Evolutionary conservation across 1,140 invertebrate genomes (phyloP), one percentile per base, ranked within the genome.

Genomic region (Oncopeltus fasciatus): DNA sequence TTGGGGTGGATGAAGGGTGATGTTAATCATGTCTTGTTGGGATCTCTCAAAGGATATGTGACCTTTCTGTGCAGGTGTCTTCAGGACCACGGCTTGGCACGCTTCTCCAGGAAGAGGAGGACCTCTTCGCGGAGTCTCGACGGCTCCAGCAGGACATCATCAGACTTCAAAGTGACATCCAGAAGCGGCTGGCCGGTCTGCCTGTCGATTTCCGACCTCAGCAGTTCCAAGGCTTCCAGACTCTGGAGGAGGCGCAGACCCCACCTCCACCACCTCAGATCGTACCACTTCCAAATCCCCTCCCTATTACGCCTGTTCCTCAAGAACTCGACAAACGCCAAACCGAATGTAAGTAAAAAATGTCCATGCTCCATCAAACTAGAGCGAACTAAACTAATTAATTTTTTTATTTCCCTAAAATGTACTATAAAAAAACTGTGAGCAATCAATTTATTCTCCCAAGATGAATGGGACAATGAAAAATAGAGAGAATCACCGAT

Each of bases 181-280:
- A 70, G 65, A 68, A 68, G 8, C 63, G 69, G 28, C 66, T 71
- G 59, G 63, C 57, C 9, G 67, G 31, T 31, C n/a, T 20, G 20
- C 11, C 21, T 3, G 31, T 44, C 3, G 18, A n/a, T 38, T 26
- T 26, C 59, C 29, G 18, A 43, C 43, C 14, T 8, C 43, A 51
- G 24, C 2, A 18, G 18, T 21, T 33, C 27, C 44, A 60, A 28
- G 44, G n/a, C 2, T 20, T 27, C 14, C 59, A 47, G 43, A 43
- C 59, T 2, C 26, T 27, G 1, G 21, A 16, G 2, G 49, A 33
- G 0, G 47, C 18, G 1, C 58, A 38, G 4, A n/a, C 31, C 18
- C 64, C 61, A 16, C 66, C 31, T 29, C 57, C 27, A 3, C 31
- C 31, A 38, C 31, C 31, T 14, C 14, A 8, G 5, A 38, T 38